phyloP scores from a whole-genome alignment of 2,113 vertebrate species.

The Phycodurus eques region DNA sequence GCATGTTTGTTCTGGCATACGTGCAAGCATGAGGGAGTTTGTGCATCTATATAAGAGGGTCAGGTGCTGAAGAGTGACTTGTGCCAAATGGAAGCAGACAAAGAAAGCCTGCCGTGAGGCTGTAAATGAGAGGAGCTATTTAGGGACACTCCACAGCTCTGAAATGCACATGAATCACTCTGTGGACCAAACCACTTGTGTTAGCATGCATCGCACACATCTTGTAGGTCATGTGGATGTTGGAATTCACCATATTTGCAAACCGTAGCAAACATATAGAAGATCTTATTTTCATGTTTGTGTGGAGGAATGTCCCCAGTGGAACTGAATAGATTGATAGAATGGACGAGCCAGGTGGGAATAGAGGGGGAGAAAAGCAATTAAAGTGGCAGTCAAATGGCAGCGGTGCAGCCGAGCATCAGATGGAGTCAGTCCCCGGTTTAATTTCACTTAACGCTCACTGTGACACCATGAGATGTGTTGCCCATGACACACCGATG shows the following conservation, averaged over 20 bases:
- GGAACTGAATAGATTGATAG: slow-evolving; percentile 59
- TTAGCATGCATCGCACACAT: slow-evolving; percentile 19
- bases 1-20: neutral
- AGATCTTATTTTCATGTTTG: slow-evolving; percentile 58
- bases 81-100: slow-evolving; percentile 59
- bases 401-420: slow-evolving; percentile 42
- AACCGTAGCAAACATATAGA: slow-evolving; percentile 3
- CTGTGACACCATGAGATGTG: slow-evolving; percentile 20
- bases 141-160: slow-evolving; percentile 48
- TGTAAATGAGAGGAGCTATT: slow-evolving; percentile 59
- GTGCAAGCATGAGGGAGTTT: neutral
- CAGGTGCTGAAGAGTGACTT: slow-evolving; percentile 44
- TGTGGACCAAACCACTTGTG: slow-evolving; percentile 34
- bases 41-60: slow-evolving; percentile 34
- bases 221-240: slow-evolving; percentile 6
- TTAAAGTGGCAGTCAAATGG: slow-evolving; percentile 60
- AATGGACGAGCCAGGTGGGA: slow-evolving; percentile 44
- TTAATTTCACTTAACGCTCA: slow-evolving; percentile 54
- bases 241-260: slow-evolving; percentile 4
- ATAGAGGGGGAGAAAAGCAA: slow-evolving; percentile 61
- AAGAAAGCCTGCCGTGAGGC: slow-evolving; percentile 56
- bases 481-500: slow-evolving; percentile 13
- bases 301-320: slow-evolving; percentile 30
- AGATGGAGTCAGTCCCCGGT: slow-evolving; percentile 45
- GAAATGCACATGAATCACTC: slow-evolving; percentile 48